These are phyloP conservation scores for Papilio glaucus DNA, from an alignment of 1,140 invertebrate species.

Conservation along the genomic window DNA sequence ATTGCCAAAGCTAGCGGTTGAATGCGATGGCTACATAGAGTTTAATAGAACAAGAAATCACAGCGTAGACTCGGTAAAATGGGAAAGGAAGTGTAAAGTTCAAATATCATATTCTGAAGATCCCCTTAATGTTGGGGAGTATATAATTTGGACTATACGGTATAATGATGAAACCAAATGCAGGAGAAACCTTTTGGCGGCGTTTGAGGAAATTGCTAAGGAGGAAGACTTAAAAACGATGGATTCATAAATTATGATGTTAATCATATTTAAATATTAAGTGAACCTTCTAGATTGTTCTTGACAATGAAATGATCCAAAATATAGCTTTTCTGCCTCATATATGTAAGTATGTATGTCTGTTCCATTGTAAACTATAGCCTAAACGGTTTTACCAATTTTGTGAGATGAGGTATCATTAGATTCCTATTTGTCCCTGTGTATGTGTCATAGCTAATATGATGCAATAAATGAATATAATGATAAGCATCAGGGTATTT, in stretches of 20 bases:
- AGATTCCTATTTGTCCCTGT: too few species aligned
- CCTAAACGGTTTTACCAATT: too few species aligned
- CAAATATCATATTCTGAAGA: conserved; percentile 83
- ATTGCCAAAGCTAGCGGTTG: conserved; percentile 67
- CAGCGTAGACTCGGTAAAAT: conserved; percentile 79
- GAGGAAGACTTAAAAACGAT: conserved; percentile 53
- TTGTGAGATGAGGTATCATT: too few species aligned
- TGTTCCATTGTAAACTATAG: too few species aligned
- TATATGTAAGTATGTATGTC: too few species aligned
- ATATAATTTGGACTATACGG: conserved; percentile 83
- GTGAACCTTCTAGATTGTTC: background rate
- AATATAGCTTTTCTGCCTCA: too few species aligned
- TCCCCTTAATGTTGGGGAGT: conserved; percentile 80
- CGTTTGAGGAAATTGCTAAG: conserved; percentile 74
- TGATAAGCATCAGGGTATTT: too few species aligned
- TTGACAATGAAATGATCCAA: background rate
- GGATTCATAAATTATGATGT: conserved; percentile 24
- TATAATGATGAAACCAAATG: conserved; percentile 85
- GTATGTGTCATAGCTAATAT: too few species aligned
- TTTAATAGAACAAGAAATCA: conserved; percentile 81
- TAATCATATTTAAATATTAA: background rate
- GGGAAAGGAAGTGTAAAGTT: conserved; percentile 84
- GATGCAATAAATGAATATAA: too few species aligned
- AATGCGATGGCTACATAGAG: conserved; percentile 82
- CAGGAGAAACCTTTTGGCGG: conserved; percentile 82